Evolutionary conservation across 2,113 vertebrate genomes (phyloP), one percentile per base, ranked within the genome.

Genomic region (Cebidichthys violaceus): DNA sequence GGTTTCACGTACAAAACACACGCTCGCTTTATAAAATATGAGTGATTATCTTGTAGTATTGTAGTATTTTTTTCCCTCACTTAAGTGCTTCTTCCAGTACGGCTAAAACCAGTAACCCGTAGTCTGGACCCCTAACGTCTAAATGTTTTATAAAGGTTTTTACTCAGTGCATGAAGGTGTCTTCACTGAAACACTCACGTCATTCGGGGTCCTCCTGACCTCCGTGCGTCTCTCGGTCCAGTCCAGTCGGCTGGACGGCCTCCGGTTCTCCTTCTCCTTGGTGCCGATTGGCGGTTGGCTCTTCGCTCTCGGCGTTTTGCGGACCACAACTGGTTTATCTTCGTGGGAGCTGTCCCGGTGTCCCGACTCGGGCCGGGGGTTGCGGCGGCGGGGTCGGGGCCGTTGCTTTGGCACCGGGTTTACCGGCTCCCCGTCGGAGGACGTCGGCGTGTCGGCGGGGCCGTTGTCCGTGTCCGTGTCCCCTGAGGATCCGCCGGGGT

Each of bases 161-260:
- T 43, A 43, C 29, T 31, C 29, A 3, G 29, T 3, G 29, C 3
- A 3, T 14, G 14, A 43, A 43, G 10, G 41, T 35, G 35, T 35
- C 35, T 35, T 39, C 37, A 39, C 2, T 39, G 37, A 9, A 39
- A 76, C 37, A 37, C 88, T 85, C 90, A 96, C 96, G 87, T 97
- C 94, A 0, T 91, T 95, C 0, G 81, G 93, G 1, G 95, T 96
- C 87, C 93, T 96, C 75, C 95, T 95, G 88, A 93, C 95, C 71
- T 96, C 95, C 0, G 86, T 90, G 75, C 92, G 94, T 54, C 82
- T 96, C 86, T 97, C 96, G 4, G 94, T 94, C 96, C 96, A 96
- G 71, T 96, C 97, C 41, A 95, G 94, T 1, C 96, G 92, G 55
- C 96, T 95, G 86, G 96, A 95, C 0, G 96, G 92, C 54, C 96